Evolutionary conservation across 1,140 invertebrate species (phyloP).

Genomic region (Drosophila cardini): DNA sequence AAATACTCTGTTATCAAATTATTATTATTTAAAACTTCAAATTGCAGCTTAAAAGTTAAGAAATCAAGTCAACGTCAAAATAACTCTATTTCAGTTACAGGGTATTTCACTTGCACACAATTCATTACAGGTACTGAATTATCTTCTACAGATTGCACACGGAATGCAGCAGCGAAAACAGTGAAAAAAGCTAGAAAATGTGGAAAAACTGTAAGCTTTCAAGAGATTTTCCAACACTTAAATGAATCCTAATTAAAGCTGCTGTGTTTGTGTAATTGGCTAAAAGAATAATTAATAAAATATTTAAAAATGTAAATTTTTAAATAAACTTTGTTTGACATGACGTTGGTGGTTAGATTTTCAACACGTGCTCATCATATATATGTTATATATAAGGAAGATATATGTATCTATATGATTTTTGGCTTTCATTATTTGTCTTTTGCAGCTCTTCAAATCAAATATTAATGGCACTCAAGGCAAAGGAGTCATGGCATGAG

Average conservation of each 20-base stretch:
- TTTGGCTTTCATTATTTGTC: conserved; percentile 19
- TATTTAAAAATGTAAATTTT: conserved; percentile 1
- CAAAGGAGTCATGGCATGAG: background rate
- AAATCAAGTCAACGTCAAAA: too few relatives aligned
- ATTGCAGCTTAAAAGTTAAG: background rate
- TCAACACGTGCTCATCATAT: conserved; percentile 1
- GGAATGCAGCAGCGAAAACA: background rate
- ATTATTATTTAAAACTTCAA: too few relatives aligned
- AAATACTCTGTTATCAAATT: background rate
- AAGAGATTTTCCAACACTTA: background rate
- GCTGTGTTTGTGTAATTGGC: background rate
- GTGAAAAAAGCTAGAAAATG: too few relatives aligned
- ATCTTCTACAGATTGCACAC: background rate
- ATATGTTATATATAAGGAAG: too few relatives aligned
- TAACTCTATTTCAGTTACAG: too few relatives aligned
- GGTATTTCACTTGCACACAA: background rate
- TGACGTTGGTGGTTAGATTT: background rate
- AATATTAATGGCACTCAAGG: conserved; percentile 30
- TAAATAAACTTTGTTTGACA: background rate
- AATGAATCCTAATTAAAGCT: background rate
- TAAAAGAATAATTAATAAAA: background rate
- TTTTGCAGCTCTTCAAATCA: conserved; percentile 24
- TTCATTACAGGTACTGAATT: background rate
- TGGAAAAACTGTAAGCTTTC: background rate
- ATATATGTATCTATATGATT: too few relatives aligned